These are phyloP conservation scores for Triplophysa dalaica DNA, from an alignment of 2,113 vertebrate species.

Conservation along the genomic window DNA sequence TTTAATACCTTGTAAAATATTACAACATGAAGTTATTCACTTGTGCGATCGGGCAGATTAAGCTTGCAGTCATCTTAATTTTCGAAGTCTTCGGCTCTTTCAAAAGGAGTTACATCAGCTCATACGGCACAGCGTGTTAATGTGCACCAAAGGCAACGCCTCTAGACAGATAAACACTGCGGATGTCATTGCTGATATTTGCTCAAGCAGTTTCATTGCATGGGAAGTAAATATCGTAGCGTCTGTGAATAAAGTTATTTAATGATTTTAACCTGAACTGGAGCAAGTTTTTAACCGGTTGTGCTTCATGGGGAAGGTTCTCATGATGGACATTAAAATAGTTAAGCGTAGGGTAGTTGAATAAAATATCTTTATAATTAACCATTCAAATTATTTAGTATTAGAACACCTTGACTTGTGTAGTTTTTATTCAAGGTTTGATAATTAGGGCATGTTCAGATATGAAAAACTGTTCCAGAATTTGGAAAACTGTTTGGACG, in stretches of 20 bases:
- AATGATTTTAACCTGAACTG: not conserved
- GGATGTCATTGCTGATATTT: slow-evolving; percentile 39
- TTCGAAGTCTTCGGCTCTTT: slow-evolving; percentile 26
- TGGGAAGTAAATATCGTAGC: not conserved
- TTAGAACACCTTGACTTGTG: too few relatives aligned
- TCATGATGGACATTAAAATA: not conserved
- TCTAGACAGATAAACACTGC: slow-evolving; percentile 30
- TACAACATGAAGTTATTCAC: slow-evolving; percentile 26
- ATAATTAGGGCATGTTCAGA: too few relatives aligned
- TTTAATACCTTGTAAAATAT: slow-evolving; percentile 45
- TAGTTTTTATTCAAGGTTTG: too few relatives aligned
- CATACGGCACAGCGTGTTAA: slow-evolving; percentile 9
- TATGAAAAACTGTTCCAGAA: too few relatives aligned
- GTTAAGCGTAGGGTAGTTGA: too few relatives aligned
- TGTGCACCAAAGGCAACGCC: slow-evolving; percentile 28
- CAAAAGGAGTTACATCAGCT: slow-evolving; percentile 24
- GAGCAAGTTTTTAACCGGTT: not conserved
- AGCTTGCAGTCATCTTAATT: slow-evolving; percentile 38
- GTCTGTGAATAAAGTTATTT: not conserved
- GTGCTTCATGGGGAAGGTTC: not conserved
- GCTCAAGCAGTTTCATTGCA: slow-evolving; percentile 6
- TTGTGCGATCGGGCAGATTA: slow-evolving; percentile 16
- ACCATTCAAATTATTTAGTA: too few relatives aligned
- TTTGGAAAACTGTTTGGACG: too few relatives aligned
- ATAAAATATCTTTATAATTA: too few relatives aligned